phyloP scores from a whole-genome alignment of 2,113 vertebrate genomes.

The Xenopus laevis region DNA sequence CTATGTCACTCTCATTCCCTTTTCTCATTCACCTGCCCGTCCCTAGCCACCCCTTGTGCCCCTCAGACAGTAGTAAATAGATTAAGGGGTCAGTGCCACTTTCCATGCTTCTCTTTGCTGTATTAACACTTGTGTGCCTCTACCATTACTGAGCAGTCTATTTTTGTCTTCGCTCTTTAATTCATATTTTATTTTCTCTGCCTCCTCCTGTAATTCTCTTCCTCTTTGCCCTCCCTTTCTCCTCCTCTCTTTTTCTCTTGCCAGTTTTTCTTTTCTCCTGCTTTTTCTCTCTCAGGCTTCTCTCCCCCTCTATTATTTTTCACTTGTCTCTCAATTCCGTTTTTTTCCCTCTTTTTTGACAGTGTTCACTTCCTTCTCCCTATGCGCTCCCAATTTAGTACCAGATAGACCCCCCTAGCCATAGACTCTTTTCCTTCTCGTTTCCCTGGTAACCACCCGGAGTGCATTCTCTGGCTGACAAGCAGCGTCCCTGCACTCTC shows the following conservation, averaged over 20 bases:
- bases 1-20: too few relatives aligned
- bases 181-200: constrained; percentile 13
- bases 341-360: background rate
- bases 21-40: too few relatives aligned
- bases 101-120: background rate
- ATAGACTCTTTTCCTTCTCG: constrained; percentile 13
- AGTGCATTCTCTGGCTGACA: constrained; percentile 6
- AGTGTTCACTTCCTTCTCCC: background rate
- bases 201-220: background rate
- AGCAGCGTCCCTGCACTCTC: background rate
- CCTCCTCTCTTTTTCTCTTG: background rate
- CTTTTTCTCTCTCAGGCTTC: background rate
- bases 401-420: constrained; percentile 3
- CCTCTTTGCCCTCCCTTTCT: background rate
- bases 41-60: too few relatives aligned
- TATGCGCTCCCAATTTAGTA: constrained; percentile 26
- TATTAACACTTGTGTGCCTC: background rate
- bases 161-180: constrained; percentile 30
- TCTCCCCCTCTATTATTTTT: background rate
- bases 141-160: background rate
- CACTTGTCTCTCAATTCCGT: background rate
- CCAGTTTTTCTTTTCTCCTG: background rate
- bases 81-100: constrained; percentile 11
- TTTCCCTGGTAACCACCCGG: background rate
- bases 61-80: background rate